Evolutionary conservation across 2,797 vertebrate genomes (phyloP).

Genomic region (Pantherophis alleghaniensis): DNA sequence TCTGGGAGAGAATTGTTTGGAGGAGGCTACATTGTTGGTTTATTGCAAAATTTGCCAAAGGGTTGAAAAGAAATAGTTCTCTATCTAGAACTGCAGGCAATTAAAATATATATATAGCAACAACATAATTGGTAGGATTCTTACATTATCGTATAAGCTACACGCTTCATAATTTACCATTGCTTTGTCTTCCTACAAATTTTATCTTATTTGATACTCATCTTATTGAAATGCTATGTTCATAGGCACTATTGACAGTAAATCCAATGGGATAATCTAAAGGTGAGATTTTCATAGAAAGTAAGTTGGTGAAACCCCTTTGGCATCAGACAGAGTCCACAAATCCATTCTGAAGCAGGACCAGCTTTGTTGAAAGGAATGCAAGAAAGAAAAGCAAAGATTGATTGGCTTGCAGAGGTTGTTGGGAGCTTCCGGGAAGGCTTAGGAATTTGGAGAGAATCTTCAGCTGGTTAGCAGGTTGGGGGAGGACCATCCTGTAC

Average conservation of each 20-base stretch:
- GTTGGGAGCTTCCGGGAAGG: background rate
- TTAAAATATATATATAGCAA: background rate
- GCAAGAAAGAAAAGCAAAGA: background rate
- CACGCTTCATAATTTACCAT: rapidly evolving
- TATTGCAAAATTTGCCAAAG: background rate
- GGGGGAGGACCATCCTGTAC: background rate
- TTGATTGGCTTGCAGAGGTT: background rate
- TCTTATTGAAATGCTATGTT: background rate
- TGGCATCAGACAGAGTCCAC: background rate
- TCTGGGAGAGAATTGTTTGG: background rate
- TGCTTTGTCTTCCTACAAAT: background rate
- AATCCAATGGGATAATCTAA: background rate
- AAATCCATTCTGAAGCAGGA: background rate
- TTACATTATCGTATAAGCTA: constrained; percentile 25
- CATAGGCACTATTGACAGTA: too few relatives aligned
- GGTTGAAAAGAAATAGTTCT: constrained; percentile 34
- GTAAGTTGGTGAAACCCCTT: background rate
- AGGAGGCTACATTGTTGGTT: background rate
- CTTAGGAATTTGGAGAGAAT: background rate
- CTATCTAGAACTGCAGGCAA: background rate
- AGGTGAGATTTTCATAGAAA: background rate
- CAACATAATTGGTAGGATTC: background rate
- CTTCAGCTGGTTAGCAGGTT: background rate
- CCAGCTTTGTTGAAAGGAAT: background rate
- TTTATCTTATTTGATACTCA: constrained; percentile 9